Conservation (phyloP, 1,140 invertebrate genomes). For the Drosophila orosa region DNA sequence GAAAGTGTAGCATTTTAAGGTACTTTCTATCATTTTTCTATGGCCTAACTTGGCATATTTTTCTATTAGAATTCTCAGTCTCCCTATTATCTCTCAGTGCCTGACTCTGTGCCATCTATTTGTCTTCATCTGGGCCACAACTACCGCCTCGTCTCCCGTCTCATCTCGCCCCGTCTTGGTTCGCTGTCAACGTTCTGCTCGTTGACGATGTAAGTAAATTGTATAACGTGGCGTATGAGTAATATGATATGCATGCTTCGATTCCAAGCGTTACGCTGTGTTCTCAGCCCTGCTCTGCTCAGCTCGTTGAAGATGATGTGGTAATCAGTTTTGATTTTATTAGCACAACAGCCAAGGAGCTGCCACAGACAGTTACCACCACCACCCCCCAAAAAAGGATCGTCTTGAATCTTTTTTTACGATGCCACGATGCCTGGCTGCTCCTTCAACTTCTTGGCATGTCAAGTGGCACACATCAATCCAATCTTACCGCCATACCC, state of each 20-base stretch:
- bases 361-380: slow-evolving; percentile 31
- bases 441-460: slow-evolving; percentile 21
- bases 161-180: slow-evolving; percentile 20
- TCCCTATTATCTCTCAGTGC: background rate
- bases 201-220: slow-evolving; percentile 77
- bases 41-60: background rate
- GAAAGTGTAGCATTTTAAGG: background rate
- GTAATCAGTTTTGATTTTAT: slow-evolving; percentile 83
- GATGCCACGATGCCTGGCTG: slow-evolving; percentile 8
- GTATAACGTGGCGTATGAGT: slow-evolving; percentile 82
- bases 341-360: slow-evolving; percentile 58
- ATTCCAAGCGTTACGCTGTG: slow-evolving; percentile 55
- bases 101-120: slow-evolving; percentile 56
- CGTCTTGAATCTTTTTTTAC: slow-evolving; percentile 52
- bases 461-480: slow-evolving; percentile 52
- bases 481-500: slow-evolving; percentile 12
- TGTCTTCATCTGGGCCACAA: slow-evolving; percentile 62
- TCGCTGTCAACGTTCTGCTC: slow-evolving; percentile 67
- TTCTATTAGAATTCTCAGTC: accelerated
- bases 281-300: slow-evolving; percentile 9
- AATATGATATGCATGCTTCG: slow-evolving; percentile 80
- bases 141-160: slow-evolving; percentile 23
- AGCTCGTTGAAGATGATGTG: slow-evolving; percentile 74
- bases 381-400: slow-evolving; percentile 45
- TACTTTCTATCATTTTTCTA: background rate